These are phyloP conservation scores for Schrankia costaestrigalis DNA, from an alignment of 2,888 invertebrate genomes.

Conservation along the genomic window DNA sequence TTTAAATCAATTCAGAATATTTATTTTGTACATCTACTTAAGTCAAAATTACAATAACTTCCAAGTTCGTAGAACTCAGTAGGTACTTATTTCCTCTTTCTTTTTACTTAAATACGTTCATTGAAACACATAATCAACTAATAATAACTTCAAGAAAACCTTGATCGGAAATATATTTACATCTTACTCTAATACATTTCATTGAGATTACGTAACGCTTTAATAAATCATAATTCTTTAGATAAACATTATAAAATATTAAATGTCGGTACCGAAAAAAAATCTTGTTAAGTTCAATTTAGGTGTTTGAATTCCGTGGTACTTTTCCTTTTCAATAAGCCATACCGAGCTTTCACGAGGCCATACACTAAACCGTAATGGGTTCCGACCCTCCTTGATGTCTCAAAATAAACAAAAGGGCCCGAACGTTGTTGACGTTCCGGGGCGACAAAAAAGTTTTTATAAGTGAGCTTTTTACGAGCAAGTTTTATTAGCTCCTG, in stretches of 20 bases:
- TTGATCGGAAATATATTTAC: too few relatives aligned
- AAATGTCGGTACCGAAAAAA: slow-evolving; percentile 5
- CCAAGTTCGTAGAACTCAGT: too few relatives aligned
- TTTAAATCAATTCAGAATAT: too few relatives aligned
- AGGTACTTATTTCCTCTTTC: too few relatives aligned
- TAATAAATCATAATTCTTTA: background rate
- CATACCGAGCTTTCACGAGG: slow-evolving; percentile 37
- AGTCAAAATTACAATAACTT: too few relatives aligned
- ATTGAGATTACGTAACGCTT: too few relatives aligned
- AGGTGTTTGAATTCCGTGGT: slow-evolving; percentile 13
- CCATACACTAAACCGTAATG: slow-evolving; percentile 49
- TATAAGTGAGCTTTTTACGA: slow-evolving; percentile 32
- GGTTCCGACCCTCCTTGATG: slow-evolving; percentile 50
- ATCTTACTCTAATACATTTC: too few relatives aligned
- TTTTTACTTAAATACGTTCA: too few relatives aligned
- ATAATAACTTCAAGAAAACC: too few relatives aligned
- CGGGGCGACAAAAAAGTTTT: slow-evolving; percentile 38
- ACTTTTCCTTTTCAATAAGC: slow-evolving; percentile 40
- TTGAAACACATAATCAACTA: too few relatives aligned
- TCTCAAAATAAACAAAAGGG: slow-evolving; percentile 60
- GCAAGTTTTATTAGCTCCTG: slow-evolving; percentile 30
- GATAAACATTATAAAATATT: background rate
- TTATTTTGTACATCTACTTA: too few relatives aligned
- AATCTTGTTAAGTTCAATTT: slow-evolving; percentile 20
- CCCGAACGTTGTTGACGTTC: slow-evolving; percentile 31